phyloP scores from a whole-genome alignment of 2,113 vertebrate genomes.

The Psittacus erithacus region DNA sequence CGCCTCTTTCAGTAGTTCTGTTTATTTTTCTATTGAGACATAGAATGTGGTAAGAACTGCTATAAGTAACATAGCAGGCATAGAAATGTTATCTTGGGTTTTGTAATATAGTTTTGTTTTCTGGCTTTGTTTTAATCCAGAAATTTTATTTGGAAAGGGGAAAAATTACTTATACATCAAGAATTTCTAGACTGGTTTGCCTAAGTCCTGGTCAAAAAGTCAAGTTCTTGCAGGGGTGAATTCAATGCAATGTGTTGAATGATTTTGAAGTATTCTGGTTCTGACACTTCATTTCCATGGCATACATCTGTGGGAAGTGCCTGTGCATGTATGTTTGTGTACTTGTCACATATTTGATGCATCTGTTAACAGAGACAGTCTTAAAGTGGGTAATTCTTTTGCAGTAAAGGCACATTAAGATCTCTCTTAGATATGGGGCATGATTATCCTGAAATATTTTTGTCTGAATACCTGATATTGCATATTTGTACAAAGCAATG shows the following conservation, averaged over 20 bases:
- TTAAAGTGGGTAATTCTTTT: not conserved
- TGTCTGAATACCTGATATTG: not conserved
- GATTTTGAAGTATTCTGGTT: not conserved
- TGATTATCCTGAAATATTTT: not conserved
- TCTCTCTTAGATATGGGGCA: not conserved
- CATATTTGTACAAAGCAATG: not conserved
- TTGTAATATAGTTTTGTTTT: not conserved
- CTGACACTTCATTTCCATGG: not conserved
- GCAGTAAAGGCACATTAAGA: not conserved
- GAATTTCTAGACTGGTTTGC: not conserved
- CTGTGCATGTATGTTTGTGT: accelerated
- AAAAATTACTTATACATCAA: not conserved
- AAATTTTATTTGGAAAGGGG: not conserved
- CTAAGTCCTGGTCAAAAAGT: not conserved
- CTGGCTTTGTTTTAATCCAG: not conserved
- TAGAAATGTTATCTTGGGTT: not conserved
- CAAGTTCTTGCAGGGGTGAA: accelerated
- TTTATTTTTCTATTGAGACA: not conserved
- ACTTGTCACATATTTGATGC: not conserved
- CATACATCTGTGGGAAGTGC: not conserved
- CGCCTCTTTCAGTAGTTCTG: not conserved
- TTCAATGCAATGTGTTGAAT: not conserved
- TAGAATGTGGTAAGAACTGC: not conserved
- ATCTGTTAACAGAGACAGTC: not conserved
- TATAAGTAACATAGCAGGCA: not conserved